Conservation (phyloP, 2,113 vertebrate genomes). For the Gobius niger region DNA sequence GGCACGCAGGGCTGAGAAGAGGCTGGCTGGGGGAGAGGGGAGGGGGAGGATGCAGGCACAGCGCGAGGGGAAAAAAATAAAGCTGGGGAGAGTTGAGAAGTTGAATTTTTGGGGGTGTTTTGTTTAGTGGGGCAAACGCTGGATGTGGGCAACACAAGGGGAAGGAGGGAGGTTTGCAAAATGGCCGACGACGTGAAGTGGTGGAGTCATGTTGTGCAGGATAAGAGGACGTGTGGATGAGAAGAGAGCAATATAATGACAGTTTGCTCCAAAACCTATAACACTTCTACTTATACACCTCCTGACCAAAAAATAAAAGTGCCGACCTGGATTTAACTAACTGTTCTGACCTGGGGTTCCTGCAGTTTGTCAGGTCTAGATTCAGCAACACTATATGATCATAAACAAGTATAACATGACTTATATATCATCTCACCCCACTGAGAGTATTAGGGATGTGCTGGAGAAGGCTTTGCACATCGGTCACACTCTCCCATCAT, state of each 20-base stretch:
- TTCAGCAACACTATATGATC: too few species aligned
- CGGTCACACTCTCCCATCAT: too few species aligned
- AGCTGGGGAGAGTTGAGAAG: background rate
- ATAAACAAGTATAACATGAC: too few species aligned
- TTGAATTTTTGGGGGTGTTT: constrained; percentile 22
- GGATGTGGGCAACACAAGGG: constrained; percentile 18
- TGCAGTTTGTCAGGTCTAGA: too few species aligned
- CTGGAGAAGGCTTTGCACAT: too few species aligned
- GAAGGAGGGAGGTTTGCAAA: constrained; percentile 50
- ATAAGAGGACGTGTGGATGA: constrained; percentile 22
- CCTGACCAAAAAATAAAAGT: too few species aligned
- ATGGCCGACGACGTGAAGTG: constrained; percentile 52
- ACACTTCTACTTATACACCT: too few species aligned
- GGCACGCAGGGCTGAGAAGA: constrained; percentile 59
- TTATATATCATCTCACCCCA: too few species aligned
- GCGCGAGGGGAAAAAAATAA: background rate
- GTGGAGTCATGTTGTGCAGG: constrained; percentile 51
- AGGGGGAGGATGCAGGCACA: constrained; percentile 40
- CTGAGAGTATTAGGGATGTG: too few species aligned
- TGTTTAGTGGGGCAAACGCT: constrained; percentile 16
- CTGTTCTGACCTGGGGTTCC: too few species aligned
- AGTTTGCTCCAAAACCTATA: too few species aligned
- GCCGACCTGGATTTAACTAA: too few species aligned
- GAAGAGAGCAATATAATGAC: background rate
- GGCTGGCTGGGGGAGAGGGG: constrained; percentile 17